Evolutionary conservation across 2,113 vertebrate genomes (phyloP).

Genomic region (Colaptes auratus): DNA sequence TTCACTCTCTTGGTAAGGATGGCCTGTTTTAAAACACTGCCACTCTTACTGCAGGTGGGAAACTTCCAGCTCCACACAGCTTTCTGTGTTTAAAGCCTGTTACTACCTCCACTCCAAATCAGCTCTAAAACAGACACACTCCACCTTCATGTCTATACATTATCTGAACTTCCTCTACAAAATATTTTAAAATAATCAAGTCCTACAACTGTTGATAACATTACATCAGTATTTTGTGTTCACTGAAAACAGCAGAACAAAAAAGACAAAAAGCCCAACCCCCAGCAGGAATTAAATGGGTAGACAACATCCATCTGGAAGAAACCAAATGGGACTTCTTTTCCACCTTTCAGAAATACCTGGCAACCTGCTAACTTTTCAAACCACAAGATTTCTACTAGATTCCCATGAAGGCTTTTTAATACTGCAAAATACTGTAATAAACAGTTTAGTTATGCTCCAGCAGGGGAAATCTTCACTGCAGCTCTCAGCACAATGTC

Average conservation of each 20-base stretch:
- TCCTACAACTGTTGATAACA: neutral
- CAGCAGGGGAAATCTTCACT: neutral
- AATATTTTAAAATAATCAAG: neutral
- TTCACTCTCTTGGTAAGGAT: too few species aligned
- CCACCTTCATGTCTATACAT: neutral
- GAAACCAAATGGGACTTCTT: neutral
- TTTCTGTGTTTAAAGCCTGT: neutral
- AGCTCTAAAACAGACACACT: neutral
- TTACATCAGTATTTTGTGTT: neutral
- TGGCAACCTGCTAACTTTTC: neutral
- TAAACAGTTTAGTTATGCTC: neutral
- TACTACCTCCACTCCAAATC: neutral
- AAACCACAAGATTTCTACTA: neutral
- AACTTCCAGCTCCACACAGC: neutral
- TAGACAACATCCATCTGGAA: neutral
- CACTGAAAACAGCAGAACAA: neutral
- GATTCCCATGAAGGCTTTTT: neutral
- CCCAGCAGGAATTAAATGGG: neutral
- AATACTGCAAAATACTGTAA: neutral
- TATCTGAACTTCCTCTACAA: neutral
- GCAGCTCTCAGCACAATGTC: neutral
- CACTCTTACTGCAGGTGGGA: neutral
- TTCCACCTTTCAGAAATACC: neutral
- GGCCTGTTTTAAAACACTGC: neutral
- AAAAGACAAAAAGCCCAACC: neutral